phyloP scores from a whole-genome alignment of 2,113 vertebrate genomes.

The Melanerpes formicivorus region DNA sequence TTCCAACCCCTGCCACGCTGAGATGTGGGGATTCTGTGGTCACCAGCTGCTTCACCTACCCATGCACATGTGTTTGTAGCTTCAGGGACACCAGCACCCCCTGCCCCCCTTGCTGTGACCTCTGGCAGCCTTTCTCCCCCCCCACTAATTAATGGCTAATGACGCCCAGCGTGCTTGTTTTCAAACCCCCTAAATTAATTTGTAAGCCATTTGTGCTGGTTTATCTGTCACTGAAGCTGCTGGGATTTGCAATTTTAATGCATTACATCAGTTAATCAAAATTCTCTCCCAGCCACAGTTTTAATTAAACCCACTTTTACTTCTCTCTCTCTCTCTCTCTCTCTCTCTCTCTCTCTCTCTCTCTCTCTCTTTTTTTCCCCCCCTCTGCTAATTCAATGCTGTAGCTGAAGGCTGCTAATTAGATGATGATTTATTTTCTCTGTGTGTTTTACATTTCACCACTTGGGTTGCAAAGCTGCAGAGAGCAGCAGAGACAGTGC shows the following conservation, averaged over 20 bases:
- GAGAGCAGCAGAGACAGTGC: background rate
- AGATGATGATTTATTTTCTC: background rate
- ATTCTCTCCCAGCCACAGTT: constrained; percentile 46
- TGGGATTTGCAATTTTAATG: constrained; percentile 46
- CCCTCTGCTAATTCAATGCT: background rate
- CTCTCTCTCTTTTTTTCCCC: too few relatives aligned
- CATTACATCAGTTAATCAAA: constrained; percentile 59
- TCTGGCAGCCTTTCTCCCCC: background rate
- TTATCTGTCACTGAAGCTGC: constrained; percentile 38
- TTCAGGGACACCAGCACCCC: accelerated
- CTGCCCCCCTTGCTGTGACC: accelerated
- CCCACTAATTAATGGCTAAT: background rate
- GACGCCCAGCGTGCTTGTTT: background rate
- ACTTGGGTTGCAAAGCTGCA: background rate
- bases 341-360: too few relatives aligned
- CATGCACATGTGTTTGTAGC: accelerated
- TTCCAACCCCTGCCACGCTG: background rate
- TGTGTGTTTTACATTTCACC: background rate
- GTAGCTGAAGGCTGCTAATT: constrained; percentile 13
- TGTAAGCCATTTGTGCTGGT: constrained; percentile 41
- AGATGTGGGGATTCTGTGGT: background rate
- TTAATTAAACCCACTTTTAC: constrained; percentile 57
- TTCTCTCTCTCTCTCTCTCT: background rate
- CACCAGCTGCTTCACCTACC: background rate
- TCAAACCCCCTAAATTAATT: constrained; percentile 17